Percentiles rank a stretch among this genome's conserved stretches.
Conservation (phyloP, 2,888 invertebrate genomes). For the Cenopis cana region DNA sequence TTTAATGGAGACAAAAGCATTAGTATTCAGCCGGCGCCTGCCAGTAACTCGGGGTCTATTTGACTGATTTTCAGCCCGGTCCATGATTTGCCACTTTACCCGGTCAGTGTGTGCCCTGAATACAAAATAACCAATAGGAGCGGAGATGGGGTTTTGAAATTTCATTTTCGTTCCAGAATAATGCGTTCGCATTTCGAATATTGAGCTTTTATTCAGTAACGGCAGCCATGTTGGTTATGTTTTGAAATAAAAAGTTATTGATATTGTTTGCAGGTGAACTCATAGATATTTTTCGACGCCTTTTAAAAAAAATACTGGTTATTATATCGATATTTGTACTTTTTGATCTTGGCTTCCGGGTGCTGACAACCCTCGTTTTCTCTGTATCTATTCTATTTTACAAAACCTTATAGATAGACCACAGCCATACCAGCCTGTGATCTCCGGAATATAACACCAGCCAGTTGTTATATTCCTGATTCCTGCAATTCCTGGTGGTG, state of each 20-base stretch:
- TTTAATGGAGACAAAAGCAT: constrained; percentile 59
- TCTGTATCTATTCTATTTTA: no score
- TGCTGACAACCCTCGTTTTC: no score
- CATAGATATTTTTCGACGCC: not conserved
- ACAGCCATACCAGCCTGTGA: no score
- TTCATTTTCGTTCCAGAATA: constrained; percentile 76
- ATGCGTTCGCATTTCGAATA: constrained; percentile 75
- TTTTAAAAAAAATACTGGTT: not conserved
- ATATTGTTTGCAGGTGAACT: not conserved
- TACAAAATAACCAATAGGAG: constrained; percentile 73
- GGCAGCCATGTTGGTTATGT: constrained; percentile 23
- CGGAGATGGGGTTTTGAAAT: constrained; percentile 68
- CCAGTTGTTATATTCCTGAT: no score
- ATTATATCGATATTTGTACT: no score
- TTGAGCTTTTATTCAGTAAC: constrained; percentile 62
- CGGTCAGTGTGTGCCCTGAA: constrained; percentile 78
- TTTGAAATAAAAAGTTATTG: constrained; percentile 1
- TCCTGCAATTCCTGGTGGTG: no score
- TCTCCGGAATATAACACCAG: no score
- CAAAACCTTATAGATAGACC: no score
- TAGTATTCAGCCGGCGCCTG: constrained; percentile 69
- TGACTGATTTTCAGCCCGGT: constrained; percentile 84
- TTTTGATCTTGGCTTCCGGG: no score
- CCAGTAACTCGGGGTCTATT: constrained; percentile 81
- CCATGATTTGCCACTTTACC: constrained; percentile 85